Conservation (phyloP, 2,888 invertebrate genomes). For the Dione vanillae region DNA sequence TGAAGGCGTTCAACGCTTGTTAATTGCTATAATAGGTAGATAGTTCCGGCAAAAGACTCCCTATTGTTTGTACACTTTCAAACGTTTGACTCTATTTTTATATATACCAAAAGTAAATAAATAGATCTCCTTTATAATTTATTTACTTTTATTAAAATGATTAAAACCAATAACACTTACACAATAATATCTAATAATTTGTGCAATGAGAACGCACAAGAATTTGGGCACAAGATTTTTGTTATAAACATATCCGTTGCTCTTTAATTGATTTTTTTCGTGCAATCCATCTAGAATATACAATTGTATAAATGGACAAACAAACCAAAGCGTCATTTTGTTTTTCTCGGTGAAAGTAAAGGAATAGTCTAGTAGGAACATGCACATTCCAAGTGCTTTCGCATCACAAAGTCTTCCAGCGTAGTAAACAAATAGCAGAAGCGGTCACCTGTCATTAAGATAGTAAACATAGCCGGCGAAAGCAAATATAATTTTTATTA, state of each 20-base stretch:
- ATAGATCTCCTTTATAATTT: too few relatives aligned
- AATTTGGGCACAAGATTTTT: too few relatives aligned
- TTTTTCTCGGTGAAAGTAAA: conserved; percentile 53
- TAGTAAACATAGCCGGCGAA: neutral
- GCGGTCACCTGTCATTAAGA: conserved; percentile 8
- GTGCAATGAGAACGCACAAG: too few relatives aligned
- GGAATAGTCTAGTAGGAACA: conserved; percentile 39
- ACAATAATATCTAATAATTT: too few relatives aligned
- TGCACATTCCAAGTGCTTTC: conserved; percentile 36
- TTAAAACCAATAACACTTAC: too few relatives aligned
- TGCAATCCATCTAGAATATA: neutral
- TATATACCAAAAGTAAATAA: too few relatives aligned
- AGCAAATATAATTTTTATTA: conserved; percentile 22
- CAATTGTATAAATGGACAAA: conserved; percentile 16
- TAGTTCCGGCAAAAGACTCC: conserved; percentile 9
- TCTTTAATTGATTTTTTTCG: neutral
- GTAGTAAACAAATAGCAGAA: conserved; percentile 21
- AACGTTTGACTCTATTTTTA: neutral
- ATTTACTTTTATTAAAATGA: too few relatives aligned
- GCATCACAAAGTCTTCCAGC: conserved; percentile 24
- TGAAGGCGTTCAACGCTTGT: conserved; percentile 28
- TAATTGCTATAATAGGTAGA: conserved; percentile 10
- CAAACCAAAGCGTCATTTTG: conserved; percentile 5
- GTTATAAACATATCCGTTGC: neutral
- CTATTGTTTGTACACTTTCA: conserved; percentile 3